phyloP scores from a whole-genome alignment of 2,113 vertebrate species.

The Oreochromis aureus region DNA sequence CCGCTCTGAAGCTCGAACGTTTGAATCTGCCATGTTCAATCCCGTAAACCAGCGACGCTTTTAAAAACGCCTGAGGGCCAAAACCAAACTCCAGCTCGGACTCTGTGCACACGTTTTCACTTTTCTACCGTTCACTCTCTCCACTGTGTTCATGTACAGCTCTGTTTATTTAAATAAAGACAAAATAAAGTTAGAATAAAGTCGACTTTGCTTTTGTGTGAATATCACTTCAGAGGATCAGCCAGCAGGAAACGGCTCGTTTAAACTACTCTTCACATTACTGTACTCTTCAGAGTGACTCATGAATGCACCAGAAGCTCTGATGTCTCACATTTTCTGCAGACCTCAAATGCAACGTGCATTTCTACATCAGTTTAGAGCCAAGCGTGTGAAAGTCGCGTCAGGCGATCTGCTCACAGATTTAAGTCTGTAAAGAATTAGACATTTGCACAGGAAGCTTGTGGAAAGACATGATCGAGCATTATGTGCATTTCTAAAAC shows the following conservation, averaged over 20 bases:
- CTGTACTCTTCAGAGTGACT: neutral
- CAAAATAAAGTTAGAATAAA: neutral
- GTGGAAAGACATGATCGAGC: fast-evolving
- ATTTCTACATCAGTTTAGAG: neutral
- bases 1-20: neutral
- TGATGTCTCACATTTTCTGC: neutral
- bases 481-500: neutral
- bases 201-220: fast-evolving
- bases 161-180: neutral
- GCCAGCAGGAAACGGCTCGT: fast-evolving
- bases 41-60: neutral
- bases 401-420: neutral
- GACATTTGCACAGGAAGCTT: neutral
- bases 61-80: neutral
- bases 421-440: neutral
- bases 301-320: fast-evolving
- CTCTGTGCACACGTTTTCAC: fast-evolving
- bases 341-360: neutral
- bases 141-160: neutral
- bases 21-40: neutral
- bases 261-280: neutral
- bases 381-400: neutral
- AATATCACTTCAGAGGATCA: neutral
- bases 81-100: neutral
- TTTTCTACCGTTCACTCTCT: neutral